Percentiles rank a stretch among this genome's conserved stretches.
These are phyloP conservation scores for Caenorhabditis uteleia DNA, from an alignment of 2,888 invertebrate genomes.

Conservation along the genomic window DNA sequence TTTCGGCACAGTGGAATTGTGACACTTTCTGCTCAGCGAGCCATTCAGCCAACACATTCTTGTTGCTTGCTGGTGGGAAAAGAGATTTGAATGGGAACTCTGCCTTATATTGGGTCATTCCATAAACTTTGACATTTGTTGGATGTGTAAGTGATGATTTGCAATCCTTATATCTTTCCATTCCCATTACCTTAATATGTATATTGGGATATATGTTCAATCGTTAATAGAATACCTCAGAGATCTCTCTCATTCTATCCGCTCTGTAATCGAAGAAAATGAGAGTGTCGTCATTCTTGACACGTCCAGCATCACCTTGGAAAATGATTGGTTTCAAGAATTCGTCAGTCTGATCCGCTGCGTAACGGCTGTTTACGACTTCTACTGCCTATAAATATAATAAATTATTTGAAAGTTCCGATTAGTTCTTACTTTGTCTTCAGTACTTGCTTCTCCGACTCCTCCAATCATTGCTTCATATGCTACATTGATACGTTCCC, in stretches of 20 bases:
- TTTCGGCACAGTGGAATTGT: constrained; percentile 72
- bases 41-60: constrained; percentile 72
- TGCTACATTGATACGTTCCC: constrained; percentile 69
- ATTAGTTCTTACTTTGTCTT: constrained; percentile 49
- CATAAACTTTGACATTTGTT: constrained; percentile 47
- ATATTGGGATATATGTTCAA: background rate
- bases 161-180: constrained; percentile 65
- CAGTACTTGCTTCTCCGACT: constrained; percentile 67
- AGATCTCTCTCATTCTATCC: constrained; percentile 72
- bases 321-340: constrained; percentile 71
- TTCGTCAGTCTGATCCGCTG: constrained; percentile 71
- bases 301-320: constrained; percentile 43
- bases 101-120: constrained; percentile 72
- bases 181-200: constrained; percentile 61
- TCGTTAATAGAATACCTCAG: constrained; percentile 61
- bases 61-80: constrained; percentile 71
- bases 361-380: constrained; percentile 68
- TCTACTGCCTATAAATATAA: constrained; percentile 52
- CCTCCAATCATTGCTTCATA: constrained; percentile 72
- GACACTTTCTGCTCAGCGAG: constrained; percentile 68
- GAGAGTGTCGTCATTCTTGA: constrained; percentile 70
- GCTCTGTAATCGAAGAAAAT: constrained; percentile 72
- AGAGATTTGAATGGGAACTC: constrained; percentile 71
- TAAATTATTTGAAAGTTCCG: background rate
- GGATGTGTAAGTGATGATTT: constrained; percentile 59